Evolutionary conservation across 2,888 invertebrate species (phyloP).

Genomic region (Calameuta pallipes): DNA sequence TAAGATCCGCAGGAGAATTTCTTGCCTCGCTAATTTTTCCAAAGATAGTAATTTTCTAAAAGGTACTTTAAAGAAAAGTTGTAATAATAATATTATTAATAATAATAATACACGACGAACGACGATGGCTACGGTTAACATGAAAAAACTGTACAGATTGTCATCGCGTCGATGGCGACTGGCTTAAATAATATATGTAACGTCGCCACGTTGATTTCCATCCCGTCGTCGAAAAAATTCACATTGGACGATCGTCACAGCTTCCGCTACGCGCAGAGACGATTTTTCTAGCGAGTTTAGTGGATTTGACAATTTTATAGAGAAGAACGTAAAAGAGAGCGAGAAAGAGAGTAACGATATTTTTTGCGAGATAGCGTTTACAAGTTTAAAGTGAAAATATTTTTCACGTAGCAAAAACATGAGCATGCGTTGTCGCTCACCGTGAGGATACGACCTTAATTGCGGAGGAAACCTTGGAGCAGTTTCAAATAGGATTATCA

Average conservation of each 20-base stretch:
- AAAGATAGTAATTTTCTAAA: neutral
- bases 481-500: slow-evolving; percentile 50
- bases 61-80: neutral
- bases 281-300: slow-evolving; percentile 34
- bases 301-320: slow-evolving; percentile 55
- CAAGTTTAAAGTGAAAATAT: slow-evolving; percentile 48
- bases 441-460: slow-evolving; percentile 20
- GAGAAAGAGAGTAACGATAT: slow-evolving; percentile 43
- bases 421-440: neutral
- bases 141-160: neutral
- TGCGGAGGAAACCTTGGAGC: slow-evolving; percentile 47
- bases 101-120: neutral
- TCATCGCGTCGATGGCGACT: neutral
- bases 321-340: slow-evolving; percentile 39
- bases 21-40: neutral
- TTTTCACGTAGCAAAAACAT: slow-evolving; percentile 48
- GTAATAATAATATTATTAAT: neutral
- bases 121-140: neutral
- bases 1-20: neutral
- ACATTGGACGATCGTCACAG: neutral
- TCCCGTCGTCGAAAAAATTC: neutral
- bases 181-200: neutral
- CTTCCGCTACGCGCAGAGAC: neutral
- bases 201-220: neutral
- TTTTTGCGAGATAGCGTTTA: slow-evolving; percentile 61